These are phyloP conservation scores for Myrmecobius fasciatus DNA, from an alignment of 2,113 vertebrate genomes.

Conservation along the genomic window DNA sequence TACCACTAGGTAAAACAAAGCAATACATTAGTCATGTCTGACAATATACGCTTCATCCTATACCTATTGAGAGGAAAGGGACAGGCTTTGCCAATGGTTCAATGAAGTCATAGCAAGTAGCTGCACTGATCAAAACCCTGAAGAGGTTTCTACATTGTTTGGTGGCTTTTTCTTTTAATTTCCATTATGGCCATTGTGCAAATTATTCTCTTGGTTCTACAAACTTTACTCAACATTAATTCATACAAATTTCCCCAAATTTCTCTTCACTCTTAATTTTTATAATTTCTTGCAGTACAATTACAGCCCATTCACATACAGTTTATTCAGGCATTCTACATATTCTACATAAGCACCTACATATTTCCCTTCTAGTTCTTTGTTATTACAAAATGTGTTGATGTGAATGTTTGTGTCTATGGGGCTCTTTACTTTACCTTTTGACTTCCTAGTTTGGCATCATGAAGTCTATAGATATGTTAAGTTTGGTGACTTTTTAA, in stretches of 20 bases:
- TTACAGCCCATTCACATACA: neutral
- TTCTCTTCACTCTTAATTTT: neutral
- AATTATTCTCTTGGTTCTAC: neutral
- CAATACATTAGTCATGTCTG: neutral
- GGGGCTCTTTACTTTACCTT: neutral
- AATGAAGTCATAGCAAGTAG: neutral
- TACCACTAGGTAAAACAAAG: neutral
- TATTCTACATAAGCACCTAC: neutral
- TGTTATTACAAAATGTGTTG: neutral
- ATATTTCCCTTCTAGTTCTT: neutral
- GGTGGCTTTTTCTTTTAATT: neutral
- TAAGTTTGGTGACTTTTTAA: neutral
- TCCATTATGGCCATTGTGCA: neutral
- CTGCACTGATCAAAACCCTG: neutral
- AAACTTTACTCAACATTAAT: neutral
- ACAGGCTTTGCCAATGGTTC: neutral
- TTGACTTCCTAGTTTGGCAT: neutral
- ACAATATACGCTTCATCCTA: neutral
- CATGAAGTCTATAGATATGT: neutral
- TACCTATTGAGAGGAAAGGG: neutral
- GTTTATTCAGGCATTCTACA: neutral
- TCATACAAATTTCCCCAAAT: neutral
- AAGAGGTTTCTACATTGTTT: neutral
- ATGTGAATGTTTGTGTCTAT: neutral
- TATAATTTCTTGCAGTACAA: neutral